Evolutionary conservation across 2,113 vertebrate species (phyloP).

Genomic region (Equus quagga): DNA sequence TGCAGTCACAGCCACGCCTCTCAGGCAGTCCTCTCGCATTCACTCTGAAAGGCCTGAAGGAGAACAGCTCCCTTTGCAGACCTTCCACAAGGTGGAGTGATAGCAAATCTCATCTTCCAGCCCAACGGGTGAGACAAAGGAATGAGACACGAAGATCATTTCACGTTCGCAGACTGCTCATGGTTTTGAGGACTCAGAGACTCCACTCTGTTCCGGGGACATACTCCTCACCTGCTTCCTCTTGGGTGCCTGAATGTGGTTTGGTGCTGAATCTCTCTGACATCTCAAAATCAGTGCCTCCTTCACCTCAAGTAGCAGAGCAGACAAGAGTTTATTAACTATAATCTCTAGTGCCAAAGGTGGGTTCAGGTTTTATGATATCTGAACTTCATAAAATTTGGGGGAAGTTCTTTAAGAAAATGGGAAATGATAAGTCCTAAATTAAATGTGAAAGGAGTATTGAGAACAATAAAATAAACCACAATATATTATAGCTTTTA

Average conservation of each 20-base stretch:
- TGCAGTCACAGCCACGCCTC: neutral
- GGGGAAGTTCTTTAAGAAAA: neutral
- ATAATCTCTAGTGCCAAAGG: accelerated
- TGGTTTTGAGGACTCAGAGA: accelerated
- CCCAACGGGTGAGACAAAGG: neutral
- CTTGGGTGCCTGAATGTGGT: too few species aligned
- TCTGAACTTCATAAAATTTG: neutral
- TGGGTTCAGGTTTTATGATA: neutral
- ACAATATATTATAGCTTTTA: neutral
- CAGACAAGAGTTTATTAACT: neutral
- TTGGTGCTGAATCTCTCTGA: neutral
- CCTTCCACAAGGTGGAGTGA: neutral
- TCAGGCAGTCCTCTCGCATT: too few species aligned
- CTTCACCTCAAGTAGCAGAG: neutral
- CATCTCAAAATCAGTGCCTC: neutral
- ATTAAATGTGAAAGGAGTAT: neutral
- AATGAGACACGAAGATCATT: neutral
- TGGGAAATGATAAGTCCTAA: neutral
- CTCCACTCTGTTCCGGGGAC: neutral
- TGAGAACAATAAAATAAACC: neutral
- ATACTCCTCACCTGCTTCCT: neutral
- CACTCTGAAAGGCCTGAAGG: too few species aligned
- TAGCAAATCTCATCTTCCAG: neutral
- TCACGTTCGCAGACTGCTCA: neutral
- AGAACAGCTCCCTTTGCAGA: neutral